A percentile compares a stretch with the other conserved stretches of the same genome.
These are phyloP conservation scores for Caenorhabditis latens DNA, from an alignment of 1,140 invertebrate genomes.

Conservation along the genomic window DNA sequence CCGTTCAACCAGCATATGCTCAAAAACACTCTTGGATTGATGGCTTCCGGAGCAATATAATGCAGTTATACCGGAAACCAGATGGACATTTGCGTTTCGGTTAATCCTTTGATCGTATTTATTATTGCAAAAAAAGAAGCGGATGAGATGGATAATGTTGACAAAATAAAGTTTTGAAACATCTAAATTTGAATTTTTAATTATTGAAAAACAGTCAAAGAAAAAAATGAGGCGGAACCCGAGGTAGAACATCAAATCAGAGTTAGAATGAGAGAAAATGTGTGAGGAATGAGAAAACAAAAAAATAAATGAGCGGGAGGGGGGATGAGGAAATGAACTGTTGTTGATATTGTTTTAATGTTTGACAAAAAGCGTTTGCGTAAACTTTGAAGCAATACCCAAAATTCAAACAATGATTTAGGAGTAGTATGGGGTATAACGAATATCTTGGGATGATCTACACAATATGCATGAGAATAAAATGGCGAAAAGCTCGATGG, in stretches of 20 bases:
- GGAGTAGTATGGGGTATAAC: slow-evolving; percentile 73
- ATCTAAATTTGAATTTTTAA: neutral
- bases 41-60: slow-evolving; percentile 24
- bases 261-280: neutral
- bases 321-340: neutral
- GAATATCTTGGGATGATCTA: slow-evolving; percentile 72
- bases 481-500: slow-evolving; percentile 73
- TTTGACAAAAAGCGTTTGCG: too few relatives aligned
- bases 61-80: slow-evolving; percentile 30
- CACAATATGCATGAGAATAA: slow-evolving; percentile 75
- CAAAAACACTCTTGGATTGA: slow-evolving; percentile 43
- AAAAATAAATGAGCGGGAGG: neutral
- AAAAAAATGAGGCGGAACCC: neutral
- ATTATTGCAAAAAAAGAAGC: neutral
- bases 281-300: slow-evolving; percentile 31
- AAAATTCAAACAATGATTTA: slow-evolving; percentile 36
- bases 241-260: slow-evolving; percentile 34
- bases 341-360: neutral
- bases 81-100: slow-evolving; percentile 56
- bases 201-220: neutral
- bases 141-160: neutral
- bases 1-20: neutral
- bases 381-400: too few relatives aligned
- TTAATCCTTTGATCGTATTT: neutral
- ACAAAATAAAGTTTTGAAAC: neutral